phyloP scores from a whole-genome alignment of 2,113 vertebrate species.

The Bufo bufo region DNA sequence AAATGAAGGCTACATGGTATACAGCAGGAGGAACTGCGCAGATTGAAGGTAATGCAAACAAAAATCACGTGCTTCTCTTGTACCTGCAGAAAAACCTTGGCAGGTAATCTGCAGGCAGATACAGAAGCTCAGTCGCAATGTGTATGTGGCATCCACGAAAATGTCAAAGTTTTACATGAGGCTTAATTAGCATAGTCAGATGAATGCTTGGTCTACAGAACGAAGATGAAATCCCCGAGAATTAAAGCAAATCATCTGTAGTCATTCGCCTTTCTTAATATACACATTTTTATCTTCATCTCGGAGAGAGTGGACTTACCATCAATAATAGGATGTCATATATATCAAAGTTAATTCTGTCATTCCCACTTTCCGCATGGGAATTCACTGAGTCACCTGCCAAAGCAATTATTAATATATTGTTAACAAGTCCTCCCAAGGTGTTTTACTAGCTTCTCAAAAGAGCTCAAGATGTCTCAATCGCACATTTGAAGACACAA shows the following conservation, averaged over 20 bases:
- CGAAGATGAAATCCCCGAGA: not conserved
- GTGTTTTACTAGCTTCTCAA: constrained; percentile 27
- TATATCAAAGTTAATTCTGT: constrained; percentile 50
- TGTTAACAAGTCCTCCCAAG: constrained; percentile 53
- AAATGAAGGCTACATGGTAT: too few species aligned
- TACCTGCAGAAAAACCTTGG: too few species aligned
- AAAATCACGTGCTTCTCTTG: too few species aligned
- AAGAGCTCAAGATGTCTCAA: constrained; percentile 25
- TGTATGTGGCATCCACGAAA: too few species aligned
- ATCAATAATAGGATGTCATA: constrained; percentile 41
- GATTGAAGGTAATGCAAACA: too few species aligned
- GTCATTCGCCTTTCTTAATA: not conserved
- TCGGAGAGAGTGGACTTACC: constrained; percentile 18
- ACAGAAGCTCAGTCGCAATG: too few species aligned
- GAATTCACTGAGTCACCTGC: constrained; percentile 57
- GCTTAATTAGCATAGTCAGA: not conserved
- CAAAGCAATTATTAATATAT: constrained; percentile 56
- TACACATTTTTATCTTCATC: not conserved
- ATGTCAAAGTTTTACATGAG: not conserved
- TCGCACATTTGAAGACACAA: constrained; percentile 33
- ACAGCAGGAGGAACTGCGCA: too few species aligned
- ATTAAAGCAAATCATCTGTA: not conserved
- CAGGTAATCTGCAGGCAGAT: too few species aligned
- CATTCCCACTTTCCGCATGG: constrained; percentile 37
- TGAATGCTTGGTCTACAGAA: not conserved